Conservation (phyloP, 2,888 invertebrate genomes). For the Papilio demoleus region DNA sequence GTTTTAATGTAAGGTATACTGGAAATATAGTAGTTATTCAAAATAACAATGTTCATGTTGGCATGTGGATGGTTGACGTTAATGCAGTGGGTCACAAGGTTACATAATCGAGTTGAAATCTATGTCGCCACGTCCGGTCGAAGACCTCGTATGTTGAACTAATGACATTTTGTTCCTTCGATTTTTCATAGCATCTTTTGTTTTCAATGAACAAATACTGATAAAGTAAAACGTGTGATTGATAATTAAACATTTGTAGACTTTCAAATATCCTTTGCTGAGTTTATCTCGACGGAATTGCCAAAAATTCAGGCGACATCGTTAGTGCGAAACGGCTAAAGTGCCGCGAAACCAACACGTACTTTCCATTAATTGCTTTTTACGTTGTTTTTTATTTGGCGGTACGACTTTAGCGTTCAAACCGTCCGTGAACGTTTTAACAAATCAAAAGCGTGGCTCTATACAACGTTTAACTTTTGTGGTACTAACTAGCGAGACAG, state of each 20-base stretch:
- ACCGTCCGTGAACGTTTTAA: constrained; percentile 21
- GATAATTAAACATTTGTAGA: background rate
- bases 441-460: background rate
- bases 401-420: constrained; percentile 24
- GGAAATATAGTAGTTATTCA: background rate
- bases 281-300: background rate
- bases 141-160: constrained; percentile 18
- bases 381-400: constrained; percentile 12
- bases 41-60: background rate
- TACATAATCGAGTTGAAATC: constrained; percentile 17
- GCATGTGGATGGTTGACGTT: background rate
- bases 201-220: background rate
- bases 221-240: background rate
- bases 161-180: background rate
- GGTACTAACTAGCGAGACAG: too few relatives aligned
- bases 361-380: constrained; percentile 22
- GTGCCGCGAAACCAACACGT: constrained; percentile 18
- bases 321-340: constrained; percentile 11
- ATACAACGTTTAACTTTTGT: too few relatives aligned
- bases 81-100: constrained; percentile 12
- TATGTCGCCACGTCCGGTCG: constrained; percentile 17
- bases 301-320: constrained; percentile 7
- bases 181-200: background rate
- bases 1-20: background rate
- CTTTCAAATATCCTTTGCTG: background rate